Conservation (phyloP, 1,140 invertebrate genomes). For the Drosophila subpulchrella region DNA sequence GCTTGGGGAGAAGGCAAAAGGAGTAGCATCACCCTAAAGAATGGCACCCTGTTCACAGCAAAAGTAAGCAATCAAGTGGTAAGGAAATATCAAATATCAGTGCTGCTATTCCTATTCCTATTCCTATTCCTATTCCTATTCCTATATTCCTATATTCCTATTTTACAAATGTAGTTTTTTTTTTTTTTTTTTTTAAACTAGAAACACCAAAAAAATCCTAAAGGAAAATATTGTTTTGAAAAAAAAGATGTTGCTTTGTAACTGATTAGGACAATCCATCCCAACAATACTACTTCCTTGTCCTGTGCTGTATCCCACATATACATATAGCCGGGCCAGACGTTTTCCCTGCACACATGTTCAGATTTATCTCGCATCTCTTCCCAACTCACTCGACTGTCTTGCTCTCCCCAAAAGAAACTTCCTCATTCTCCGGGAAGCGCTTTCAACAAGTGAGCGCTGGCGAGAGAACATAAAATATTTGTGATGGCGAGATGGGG, state of each 20-base stretch:
- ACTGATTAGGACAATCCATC: background rate
- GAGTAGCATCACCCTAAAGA: constrained; percentile 17
- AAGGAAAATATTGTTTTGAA: no score
- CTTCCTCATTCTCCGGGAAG: constrained; percentile 82
- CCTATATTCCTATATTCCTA: no score
- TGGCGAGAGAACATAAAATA: constrained; percentile 39
- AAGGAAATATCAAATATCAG: background rate
- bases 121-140: no score
- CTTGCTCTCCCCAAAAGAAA: constrained; percentile 62
- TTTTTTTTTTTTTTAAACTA: no score
- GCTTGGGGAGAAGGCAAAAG: constrained; percentile 25
- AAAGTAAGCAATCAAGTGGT: background rate
- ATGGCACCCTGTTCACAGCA: constrained; percentile 10
- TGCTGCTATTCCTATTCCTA: no score
- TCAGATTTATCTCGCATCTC: constrained; percentile 73
- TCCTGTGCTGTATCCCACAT: constrained; percentile 45
- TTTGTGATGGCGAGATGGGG: constrained; percentile 28
- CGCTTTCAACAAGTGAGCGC: constrained; percentile 77
- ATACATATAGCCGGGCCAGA: constrained; percentile 35
- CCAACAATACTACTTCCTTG: constrained; percentile 3
- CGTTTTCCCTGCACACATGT: constrained; percentile 47
- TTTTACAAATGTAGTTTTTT: no score
- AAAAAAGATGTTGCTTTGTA: background rate
- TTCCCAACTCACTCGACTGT: constrained; percentile 32
- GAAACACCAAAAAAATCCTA: no score